A percentile compares a stretch with the other conserved stretches of the same genome.
These are phyloP conservation scores for Synanceia verrucosa DNA, from an alignment of 2,797 vertebrate species.

Conservation along the genomic window DNA sequence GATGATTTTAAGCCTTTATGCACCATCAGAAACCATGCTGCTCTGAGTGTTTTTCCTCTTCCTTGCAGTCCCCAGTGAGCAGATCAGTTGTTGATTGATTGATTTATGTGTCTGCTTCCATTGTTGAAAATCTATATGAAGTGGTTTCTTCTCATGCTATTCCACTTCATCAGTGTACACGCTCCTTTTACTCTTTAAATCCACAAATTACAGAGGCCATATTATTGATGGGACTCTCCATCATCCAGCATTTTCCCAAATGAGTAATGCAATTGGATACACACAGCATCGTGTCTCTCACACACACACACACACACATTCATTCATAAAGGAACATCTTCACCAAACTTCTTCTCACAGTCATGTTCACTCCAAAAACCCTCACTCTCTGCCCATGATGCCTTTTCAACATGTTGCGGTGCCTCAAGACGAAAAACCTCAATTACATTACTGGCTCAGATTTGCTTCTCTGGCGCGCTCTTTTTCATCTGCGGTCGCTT, in stretches of 20 bases:
- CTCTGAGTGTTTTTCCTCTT: not conserved
- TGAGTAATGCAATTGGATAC: constrained; percentile 39
- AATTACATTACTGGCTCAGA: constrained; percentile 64
- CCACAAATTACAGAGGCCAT: constrained; percentile 36
- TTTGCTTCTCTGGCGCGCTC: constrained; percentile 21
- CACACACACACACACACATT: constrained; percentile 40
- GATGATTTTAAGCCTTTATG: not conserved
- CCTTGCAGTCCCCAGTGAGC: not conserved
- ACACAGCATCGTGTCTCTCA: constrained; percentile 8
- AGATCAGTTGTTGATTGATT: not conserved
- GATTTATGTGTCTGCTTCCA: constrained; percentile 11
- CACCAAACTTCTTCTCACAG: constrained; percentile 30
- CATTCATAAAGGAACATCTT: constrained; percentile 52
- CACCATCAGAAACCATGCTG: not conserved
- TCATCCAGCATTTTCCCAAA: constrained; percentile 30
- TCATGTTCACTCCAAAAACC: constrained; percentile 24
- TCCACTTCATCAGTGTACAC: constrained; percentile 15
- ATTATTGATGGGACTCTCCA: constrained; percentile 37
- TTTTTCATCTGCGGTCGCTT: constrained; percentile 48
- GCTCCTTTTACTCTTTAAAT: constrained; percentile 14
- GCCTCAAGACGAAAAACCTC: constrained; percentile 61
- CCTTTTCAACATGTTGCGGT: constrained; percentile 75
- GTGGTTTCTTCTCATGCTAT: constrained; percentile 10
- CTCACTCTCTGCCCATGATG: constrained; percentile 59
- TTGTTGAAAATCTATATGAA: constrained; percentile 16